Evolutionary conservation across 2,113 vertebrate genomes (phyloP).

Genomic region (Dipodomys merriami): DNA sequence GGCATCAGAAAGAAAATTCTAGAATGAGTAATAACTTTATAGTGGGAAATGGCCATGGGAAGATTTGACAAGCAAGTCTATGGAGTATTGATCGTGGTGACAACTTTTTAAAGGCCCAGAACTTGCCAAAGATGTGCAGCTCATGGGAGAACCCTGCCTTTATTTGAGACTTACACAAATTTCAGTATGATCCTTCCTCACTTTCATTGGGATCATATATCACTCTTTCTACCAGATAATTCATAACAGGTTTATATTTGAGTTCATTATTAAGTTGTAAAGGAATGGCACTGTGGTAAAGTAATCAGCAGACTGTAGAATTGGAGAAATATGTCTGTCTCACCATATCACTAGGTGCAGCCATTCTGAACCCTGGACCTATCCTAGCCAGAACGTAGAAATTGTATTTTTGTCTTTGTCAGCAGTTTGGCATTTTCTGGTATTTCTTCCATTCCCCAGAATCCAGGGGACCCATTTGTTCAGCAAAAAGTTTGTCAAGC

Average conservation of each 20-base stretch:
- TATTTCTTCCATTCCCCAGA: neutral
- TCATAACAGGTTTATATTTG: constrained; percentile 52
- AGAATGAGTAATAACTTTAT: constrained; percentile 66
- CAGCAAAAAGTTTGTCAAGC: neutral
- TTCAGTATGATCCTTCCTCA: neutral
- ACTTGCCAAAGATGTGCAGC: constrained; percentile 3
- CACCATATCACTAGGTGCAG: neutral
- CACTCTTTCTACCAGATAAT: constrained; percentile 18
- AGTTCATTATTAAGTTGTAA: constrained; percentile 41
- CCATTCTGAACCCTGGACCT: neutral
- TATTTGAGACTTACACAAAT: neutral
- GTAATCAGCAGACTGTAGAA: neutral
- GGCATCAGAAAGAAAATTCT: constrained; percentile 74
- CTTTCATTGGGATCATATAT: constrained; percentile 56
- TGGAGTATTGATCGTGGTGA: constrained; percentile 2
- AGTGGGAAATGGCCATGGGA: constrained; percentile 61
- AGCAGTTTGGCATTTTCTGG: neutral
- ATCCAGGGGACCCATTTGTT: neutral
- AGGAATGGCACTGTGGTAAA: neutral
- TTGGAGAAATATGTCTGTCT: neutral
- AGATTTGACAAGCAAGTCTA: constrained; percentile 57
- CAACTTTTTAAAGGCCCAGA: constrained; percentile 55
- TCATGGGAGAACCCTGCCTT: neutral
- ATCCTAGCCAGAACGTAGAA: neutral
- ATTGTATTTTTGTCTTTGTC: neutral